phyloP scores from a whole-genome alignment of 2,888 invertebrate species.

The Pilophorus perplexus region DNA sequence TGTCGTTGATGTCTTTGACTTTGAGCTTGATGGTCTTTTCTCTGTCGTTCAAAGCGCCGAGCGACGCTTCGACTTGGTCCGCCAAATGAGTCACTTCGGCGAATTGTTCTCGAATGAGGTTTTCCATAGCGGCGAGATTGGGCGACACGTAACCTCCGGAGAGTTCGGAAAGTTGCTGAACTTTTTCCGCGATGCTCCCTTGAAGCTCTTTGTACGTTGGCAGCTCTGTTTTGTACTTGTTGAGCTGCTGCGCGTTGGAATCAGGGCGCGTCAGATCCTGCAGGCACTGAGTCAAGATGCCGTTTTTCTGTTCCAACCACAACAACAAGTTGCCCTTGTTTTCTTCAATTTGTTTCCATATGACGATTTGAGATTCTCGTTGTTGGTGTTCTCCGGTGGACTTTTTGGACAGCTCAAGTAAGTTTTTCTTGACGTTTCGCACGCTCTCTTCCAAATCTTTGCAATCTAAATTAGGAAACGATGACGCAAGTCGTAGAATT shows the following conservation, averaged over 20 bases:
- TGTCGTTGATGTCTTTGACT: slow-evolving; percentile 68
- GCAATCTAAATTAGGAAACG: slow-evolving; percentile 64
- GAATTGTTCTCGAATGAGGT: slow-evolving; percentile 73
- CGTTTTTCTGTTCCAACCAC: slow-evolving; percentile 82
- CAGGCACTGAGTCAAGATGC: slow-evolving; percentile 63
- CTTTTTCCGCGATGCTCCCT: slow-evolving; percentile 74
- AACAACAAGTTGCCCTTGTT: slow-evolving; percentile 76
- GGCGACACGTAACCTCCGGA: slow-evolving; percentile 57
- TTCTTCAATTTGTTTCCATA: slow-evolving; percentile 90
- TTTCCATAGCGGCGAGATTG: slow-evolving; percentile 64
- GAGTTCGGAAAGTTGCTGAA: slow-evolving; percentile 70
- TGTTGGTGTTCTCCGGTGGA: slow-evolving; percentile 13
- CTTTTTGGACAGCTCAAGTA: slow-evolving; percentile 22
- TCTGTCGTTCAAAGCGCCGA: slow-evolving; percentile 69
- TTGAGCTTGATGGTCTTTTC: slow-evolving; percentile 70
- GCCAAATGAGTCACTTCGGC: slow-evolving; percentile 69
- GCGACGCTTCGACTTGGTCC: slow-evolving; percentile 64
- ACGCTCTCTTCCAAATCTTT: slow-evolving; percentile 53
- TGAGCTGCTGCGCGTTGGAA: slow-evolving; percentile 71
- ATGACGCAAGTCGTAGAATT: slow-evolving; percentile 66
- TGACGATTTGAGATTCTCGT: slow-evolving; percentile 64
- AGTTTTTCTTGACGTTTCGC: slow-evolving; percentile 15
- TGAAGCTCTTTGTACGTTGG: slow-evolving; percentile 73
- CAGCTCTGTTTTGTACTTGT: slow-evolving; percentile 82
- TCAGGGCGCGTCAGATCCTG: slow-evolving; percentile 72